Evolutionary conservation across 2,797 vertebrate species (phyloP).

Genomic region (Taenioides sp.): DNA sequence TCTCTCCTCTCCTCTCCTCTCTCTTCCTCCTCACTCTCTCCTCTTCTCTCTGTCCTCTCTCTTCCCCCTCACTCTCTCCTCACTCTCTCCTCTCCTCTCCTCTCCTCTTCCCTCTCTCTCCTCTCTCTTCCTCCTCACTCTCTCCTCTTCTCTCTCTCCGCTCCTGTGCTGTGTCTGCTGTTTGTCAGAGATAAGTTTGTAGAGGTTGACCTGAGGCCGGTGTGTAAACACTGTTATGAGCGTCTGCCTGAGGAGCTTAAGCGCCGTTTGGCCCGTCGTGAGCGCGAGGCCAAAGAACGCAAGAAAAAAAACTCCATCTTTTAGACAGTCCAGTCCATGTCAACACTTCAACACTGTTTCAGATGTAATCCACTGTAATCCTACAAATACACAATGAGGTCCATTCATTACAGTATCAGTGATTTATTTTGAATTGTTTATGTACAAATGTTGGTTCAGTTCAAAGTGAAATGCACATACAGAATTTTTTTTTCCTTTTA

Average conservation of each 20-base stretch:
- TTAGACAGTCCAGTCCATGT: conserved; percentile 71
- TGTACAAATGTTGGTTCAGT: background rate
- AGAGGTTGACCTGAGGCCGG: conserved; percentile 96
- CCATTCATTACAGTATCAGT: background rate
- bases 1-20: background rate
- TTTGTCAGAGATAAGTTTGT: conserved; percentile 96
- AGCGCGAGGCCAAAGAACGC: conserved; percentile 88
- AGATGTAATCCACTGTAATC: conserved; percentile 9
- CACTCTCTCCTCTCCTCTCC: conserved; percentile 6
- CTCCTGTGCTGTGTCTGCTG: conserved; percentile 44
- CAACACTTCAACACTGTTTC: background rate
- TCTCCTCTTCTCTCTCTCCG: background rate
- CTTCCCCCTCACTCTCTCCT: background rate
- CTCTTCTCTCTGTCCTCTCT: conserved; percentile 17
- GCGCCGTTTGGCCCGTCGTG: conserved; percentile 89
- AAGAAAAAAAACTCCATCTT: conserved; percentile 90
- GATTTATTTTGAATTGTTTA: background rate
- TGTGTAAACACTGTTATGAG: conserved; percentile 97
- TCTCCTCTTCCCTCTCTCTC: too few species aligned
- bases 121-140: conserved; percentile 1
- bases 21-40: background rate
- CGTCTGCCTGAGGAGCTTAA: conserved; percentile 96
- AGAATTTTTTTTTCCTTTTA: background rate
- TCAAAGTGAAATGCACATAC: background rate
- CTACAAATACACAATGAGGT: background rate